phyloP scores from a whole-genome alignment of 2,113 vertebrate genomes.

The Hydrochoerus hydrochaeris region DNA sequence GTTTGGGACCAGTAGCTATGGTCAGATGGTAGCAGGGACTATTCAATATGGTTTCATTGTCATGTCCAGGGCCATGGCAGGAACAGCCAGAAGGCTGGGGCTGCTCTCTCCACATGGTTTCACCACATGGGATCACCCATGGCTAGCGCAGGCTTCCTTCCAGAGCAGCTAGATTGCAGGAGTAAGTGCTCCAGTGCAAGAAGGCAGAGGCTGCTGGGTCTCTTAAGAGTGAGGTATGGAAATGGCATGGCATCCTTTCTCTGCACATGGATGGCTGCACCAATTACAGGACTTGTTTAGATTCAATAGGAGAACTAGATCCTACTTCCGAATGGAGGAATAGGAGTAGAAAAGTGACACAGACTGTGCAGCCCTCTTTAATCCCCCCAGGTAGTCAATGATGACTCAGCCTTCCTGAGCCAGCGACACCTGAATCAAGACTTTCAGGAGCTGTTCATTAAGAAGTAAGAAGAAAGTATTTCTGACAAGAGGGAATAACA shows the following conservation, averaged over 20 bases:
- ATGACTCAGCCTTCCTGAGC: not conserved
- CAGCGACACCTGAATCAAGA: not conserved
- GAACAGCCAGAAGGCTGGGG: not conserved
- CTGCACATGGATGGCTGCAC: not conserved
- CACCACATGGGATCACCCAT: not conserved
- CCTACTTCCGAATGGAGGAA: not conserved
- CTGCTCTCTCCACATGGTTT: not conserved
- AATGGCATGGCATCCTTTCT: not conserved
- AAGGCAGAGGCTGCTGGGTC: not conserved
- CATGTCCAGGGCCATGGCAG: not conserved
- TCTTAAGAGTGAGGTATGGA: not conserved
- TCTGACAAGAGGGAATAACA: not conserved
- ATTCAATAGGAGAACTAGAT: not conserved
- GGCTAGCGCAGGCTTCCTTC: not conserved
- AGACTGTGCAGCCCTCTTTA: not conserved
- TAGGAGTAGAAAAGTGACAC: not conserved
- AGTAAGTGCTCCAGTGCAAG: not conserved
- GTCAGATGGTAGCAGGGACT: not conserved
- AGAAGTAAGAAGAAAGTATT: slow-evolving; percentile 34
- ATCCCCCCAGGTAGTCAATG: not conserved
- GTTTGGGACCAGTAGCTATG: not conserved
- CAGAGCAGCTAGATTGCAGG: not conserved
- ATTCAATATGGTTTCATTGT: not conserved
- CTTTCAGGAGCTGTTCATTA: not conserved
- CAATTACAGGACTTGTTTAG: not conserved